Evolutionary conservation across 2,888 invertebrate genomes (phyloP).

Genomic region (Hyppa rectilinea): DNA sequence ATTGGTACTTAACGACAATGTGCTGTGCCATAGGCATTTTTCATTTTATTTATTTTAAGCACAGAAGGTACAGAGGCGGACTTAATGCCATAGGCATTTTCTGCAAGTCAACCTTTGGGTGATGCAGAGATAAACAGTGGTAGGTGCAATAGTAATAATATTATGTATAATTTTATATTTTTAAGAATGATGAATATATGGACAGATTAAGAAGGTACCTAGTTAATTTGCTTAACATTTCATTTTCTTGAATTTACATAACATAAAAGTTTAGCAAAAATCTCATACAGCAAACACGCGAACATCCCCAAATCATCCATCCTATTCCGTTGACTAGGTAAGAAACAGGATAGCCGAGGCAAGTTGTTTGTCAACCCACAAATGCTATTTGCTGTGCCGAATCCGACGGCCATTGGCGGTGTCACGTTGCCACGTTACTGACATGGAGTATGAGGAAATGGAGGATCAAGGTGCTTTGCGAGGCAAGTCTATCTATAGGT

Average conservation of each 20-base stretch:
- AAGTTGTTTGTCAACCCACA: conserved; percentile 85
- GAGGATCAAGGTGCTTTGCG: neutral
- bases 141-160: too few relatives aligned
- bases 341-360: conserved; percentile 85
- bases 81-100: too few relatives aligned
- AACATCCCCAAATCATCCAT: conserved; percentile 26
- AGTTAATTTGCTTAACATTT: neutral
- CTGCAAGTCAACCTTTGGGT: too few relatives aligned
- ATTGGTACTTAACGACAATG: neutral
- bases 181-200: too few relatives aligned
- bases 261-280: neutral
- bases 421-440: conserved; percentile 79
- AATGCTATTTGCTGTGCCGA: conserved; percentile 88
- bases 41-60: too few relatives aligned
- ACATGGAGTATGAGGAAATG: conserved; percentile 27
- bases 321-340: conserved; percentile 47
- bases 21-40: neutral
- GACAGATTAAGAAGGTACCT: too few relatives aligned
- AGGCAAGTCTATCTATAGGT: neutral
- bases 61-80: too few relatives aligned
- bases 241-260: neutral
- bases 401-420: conserved; percentile 86
- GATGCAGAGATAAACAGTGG: too few relatives aligned
- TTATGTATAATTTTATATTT: too few relatives aligned
- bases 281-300: neutral